A percentile compares a stretch with the other conserved stretches of the same genome.
These are phyloP conservation scores for Taxidea taxus DNA, from an alignment of 2,113 vertebrate species.

Conservation along the genomic window DNA sequence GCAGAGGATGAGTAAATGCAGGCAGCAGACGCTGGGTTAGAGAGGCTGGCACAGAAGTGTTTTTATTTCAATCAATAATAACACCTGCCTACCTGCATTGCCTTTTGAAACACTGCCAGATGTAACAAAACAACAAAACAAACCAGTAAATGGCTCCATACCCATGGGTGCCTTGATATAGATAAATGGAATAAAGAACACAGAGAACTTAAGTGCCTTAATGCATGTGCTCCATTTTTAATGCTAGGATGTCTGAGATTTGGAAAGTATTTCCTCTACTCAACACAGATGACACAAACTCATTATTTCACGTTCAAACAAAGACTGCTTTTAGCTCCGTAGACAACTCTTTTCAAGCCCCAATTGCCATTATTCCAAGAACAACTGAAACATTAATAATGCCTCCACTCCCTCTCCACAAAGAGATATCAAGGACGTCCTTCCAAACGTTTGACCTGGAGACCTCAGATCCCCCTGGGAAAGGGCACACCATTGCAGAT, in stretches of 20 bases:
- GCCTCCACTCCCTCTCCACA: background rate
- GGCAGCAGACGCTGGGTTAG: background rate
- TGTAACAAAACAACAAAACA: conserved; percentile 26
- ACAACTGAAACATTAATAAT: background rate
- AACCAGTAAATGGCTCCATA: conserved; percentile 6
- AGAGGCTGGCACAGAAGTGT: background rate
- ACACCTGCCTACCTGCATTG: conserved; percentile 29
- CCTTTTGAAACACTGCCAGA: conserved; percentile 50
- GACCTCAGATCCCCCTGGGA: background rate
- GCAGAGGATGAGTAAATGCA: background rate
- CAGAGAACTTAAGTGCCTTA: background rate
- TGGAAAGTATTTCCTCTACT: background rate
- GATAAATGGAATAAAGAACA: conserved; percentile 41
- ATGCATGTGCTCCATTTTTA: conserved; percentile 2
- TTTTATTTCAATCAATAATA: conserved; percentile 60
- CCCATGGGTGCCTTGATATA: conserved; percentile 20
- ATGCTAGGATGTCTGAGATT: background rate
- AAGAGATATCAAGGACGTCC: background rate
- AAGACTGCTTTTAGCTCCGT: conserved; percentile 5
- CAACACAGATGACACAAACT: background rate
- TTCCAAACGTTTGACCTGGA: background rate
- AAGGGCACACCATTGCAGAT: background rate
- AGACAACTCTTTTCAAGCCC: background rate
- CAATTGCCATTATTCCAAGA: background rate
- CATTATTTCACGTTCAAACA: background rate